Evolutionary conservation across 2,888 invertebrate genomes (phyloP).

Genomic region (Chaitophorus viminalis): DNA sequence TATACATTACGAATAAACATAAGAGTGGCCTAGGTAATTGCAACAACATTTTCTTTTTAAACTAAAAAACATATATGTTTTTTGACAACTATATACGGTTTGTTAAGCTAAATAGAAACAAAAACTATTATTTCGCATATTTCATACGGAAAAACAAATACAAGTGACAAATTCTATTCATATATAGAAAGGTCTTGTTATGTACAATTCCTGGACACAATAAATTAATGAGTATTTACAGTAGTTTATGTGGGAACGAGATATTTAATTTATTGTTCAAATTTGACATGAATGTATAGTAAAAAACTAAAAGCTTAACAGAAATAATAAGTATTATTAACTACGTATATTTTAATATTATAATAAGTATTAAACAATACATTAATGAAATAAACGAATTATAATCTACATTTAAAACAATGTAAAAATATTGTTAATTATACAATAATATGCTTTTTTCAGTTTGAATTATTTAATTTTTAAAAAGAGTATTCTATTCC

Average conservation of each 20-base stretch:
- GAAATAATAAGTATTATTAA: too few species aligned
- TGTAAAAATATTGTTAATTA: too few species aligned
- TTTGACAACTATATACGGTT: background rate
- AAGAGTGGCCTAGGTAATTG: background rate
- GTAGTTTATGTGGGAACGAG: background rate
- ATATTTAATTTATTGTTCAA: background rate
- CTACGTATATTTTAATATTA: too few species aligned
- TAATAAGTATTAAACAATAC: too few species aligned
- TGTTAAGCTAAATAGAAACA: background rate
- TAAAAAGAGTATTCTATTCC: too few species aligned
- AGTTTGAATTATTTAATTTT: too few species aligned
- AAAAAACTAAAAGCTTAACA: too few species aligned
- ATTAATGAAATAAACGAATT: too few species aligned
- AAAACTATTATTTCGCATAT: background rate
- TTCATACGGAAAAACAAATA: conserved; percentile 5
- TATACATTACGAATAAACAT: background rate
- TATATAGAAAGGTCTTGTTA: background rate
- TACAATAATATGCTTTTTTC: too few species aligned
- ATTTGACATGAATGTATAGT: too few species aligned
- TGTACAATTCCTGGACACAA: background rate
- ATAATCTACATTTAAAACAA: too few species aligned
- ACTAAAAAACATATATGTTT: background rate
- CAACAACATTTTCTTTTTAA: background rate
- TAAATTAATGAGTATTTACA: conserved; percentile 33
- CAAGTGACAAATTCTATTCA: background rate